Conservation (phyloP, 2,888 invertebrate species). For the Ephialtes manifestator region DNA sequence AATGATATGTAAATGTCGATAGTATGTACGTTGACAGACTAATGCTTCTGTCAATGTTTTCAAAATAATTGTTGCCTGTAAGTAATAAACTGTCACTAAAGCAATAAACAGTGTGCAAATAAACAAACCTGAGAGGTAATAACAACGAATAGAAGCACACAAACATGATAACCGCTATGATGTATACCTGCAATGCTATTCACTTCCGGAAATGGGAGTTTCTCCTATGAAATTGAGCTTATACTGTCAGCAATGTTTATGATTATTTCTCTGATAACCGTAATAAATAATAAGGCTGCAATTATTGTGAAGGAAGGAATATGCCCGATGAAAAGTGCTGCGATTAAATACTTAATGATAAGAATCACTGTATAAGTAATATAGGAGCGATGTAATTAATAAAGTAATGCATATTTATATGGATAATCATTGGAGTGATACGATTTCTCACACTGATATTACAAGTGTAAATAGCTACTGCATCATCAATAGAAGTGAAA, state of each 20-base stretch:
- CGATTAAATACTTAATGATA: conserved; percentile 1
- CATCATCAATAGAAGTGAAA: conserved; percentile 3
- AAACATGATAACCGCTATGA: not conserved
- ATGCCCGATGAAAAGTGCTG: not conserved
- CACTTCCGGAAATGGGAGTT: not conserved
- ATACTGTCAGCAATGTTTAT: not conserved
- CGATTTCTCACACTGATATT: not conserved
- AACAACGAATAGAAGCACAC: not conserved
- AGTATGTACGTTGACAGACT: not conserved
- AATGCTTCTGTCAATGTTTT: not conserved
- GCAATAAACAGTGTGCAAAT: not conserved
- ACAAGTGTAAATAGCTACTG: conserved; percentile 12
- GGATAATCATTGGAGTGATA: not conserved
- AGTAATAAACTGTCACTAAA: not conserved
- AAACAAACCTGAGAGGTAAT: not conserved
- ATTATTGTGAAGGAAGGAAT: not conserved
- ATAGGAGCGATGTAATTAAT: not conserved
- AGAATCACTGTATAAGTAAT: not conserved
- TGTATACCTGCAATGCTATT: not conserved
- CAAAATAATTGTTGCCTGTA: not conserved
- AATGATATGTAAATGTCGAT: not conserved
- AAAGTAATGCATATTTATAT: conserved; percentile 1
- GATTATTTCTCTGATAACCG: not conserved
- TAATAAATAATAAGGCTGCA: conserved; percentile 4
- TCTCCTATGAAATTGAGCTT: not conserved